These are phyloP conservation scores for Drosophila navojoa DNA, from an alignment of 1,140 invertebrate genomes.

Conservation along the genomic window DNA sequence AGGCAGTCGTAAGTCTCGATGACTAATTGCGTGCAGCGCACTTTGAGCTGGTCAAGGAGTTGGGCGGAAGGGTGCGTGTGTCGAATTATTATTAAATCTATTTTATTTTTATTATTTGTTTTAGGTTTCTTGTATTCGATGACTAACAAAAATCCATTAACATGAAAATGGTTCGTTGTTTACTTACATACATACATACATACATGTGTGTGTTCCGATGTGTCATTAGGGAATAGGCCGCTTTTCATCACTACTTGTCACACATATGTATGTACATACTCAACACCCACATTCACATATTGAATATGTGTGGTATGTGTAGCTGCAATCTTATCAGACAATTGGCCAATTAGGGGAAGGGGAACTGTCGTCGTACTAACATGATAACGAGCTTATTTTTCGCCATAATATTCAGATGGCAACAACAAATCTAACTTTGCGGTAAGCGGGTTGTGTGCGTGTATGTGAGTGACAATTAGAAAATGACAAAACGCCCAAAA, in stretches of 20 bases:
- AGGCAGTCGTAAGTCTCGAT: slow-evolving; percentile 38
- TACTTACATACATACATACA: slow-evolving; percentile 1
- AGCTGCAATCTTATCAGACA: slow-evolving; percentile 70
- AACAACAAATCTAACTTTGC: slow-evolving; percentile 59
- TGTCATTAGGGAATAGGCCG: slow-evolving; percentile 43
- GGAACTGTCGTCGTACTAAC: slow-evolving; percentile 4
- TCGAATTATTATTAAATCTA: slow-evolving; percentile 11
- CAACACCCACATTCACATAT: neutral
- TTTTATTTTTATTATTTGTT: neutral
- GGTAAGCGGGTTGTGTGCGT: slow-evolving; percentile 15
- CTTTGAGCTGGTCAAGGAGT: slow-evolving; percentile 31
- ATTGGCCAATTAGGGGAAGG: slow-evolving; percentile 13
- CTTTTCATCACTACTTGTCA: slow-evolving; percentile 20
- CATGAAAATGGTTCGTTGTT: neutral
- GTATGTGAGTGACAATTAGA: slow-evolving; percentile 37
- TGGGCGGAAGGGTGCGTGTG: slow-evolving; percentile 10
- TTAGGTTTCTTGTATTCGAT: neutral
- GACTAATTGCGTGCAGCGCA: slow-evolving; percentile 65
- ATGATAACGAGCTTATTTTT: slow-evolving; percentile 56
- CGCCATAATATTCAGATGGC: slow-evolving; percentile 59
- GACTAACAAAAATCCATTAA: slow-evolving; percentile 15
- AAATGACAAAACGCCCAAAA: slow-evolving; percentile 47
- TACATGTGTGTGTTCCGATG: slow-evolving; percentile 16
- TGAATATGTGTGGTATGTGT: neutral
- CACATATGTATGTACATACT: too few species aligned